These are phyloP conservation scores for Diadophis punctatus DNA, from an alignment of 2,113 vertebrate genomes.

Conservation along the genomic window DNA sequence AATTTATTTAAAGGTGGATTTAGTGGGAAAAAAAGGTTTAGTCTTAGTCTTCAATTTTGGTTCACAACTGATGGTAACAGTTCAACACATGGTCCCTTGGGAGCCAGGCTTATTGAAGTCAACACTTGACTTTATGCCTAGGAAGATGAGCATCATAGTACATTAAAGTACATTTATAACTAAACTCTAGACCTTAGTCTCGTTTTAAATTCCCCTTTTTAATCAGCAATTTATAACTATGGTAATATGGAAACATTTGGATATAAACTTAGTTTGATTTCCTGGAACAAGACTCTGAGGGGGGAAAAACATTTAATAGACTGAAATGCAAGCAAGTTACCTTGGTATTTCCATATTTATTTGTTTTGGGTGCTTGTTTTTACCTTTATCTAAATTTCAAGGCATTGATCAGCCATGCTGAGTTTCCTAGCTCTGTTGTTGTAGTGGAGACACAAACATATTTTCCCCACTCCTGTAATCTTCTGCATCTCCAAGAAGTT, in stretches of 20 bases:
- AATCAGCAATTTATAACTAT: not conserved
- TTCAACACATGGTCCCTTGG: not conserved
- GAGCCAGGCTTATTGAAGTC: not conserved
- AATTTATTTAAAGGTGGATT: not conserved
- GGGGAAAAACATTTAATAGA: not conserved
- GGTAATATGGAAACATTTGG: not conserved
- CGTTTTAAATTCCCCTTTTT: not conserved
- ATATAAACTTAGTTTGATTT: not conserved
- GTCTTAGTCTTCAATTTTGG: not conserved
- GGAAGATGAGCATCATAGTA: not conserved
- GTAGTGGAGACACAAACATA: not conserved
- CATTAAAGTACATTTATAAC: not conserved
- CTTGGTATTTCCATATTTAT: not conserved
- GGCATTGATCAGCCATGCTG: constrained; percentile 22
- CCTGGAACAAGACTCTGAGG: not conserved
- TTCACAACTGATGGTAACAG: not conserved
- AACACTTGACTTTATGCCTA: not conserved
- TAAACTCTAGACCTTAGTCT: not conserved
- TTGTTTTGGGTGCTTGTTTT: not conserved
- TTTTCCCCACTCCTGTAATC: not conserved
- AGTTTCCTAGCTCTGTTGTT: constrained; percentile 4
- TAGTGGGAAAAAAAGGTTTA: not conserved
- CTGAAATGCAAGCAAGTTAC: not conserved
- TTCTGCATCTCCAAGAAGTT: not conserved
- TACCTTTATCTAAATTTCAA: constrained; percentile 4